Base-by-base conservation (phyloP, 2,888 invertebrate species). In the Calliopum simillimum region DNA sequence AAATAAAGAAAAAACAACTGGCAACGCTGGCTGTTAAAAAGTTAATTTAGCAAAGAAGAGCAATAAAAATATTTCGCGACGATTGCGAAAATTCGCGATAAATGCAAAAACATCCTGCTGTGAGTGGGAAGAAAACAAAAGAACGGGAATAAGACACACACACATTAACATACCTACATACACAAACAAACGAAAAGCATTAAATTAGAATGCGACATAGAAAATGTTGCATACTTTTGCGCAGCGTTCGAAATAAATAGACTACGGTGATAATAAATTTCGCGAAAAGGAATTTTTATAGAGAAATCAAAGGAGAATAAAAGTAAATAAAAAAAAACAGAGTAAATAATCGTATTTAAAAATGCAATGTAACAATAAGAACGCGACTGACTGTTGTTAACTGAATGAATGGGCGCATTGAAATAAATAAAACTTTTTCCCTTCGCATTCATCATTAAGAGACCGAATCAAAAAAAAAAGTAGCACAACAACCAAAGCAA, bases 61-160 rank as follows among this genome's bases (percentile, higher is more conserved):
- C 23, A 41, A 41, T 41, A 59, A 59, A 59, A 41, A 41, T 59
- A 59, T 59, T 59, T 59, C 16, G 59, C 59, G 59, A 59, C 43
- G 59, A 12, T 59, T 41, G 59, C 59, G 13, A 16, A 19, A n/a
- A 59, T 13, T 19, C 19, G 33, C 33, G 14, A 58, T 33, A 33
- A 58, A 33, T 14, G 43, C 16, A 41, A 59, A 8, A n/a, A 43
- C 16, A 11, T 3, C 25, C 4, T 33, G 59, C 19, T 43, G 41
- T 16, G 19, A 19, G 58, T 12, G n/a, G n/a, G n/a, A 12, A n/a
- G 25, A 16, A 58, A 33, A 41, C 8, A 41, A 56, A 1, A n/a
- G 33, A 41, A 2, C 5, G 33, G 8, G 8, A 33, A 33, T 5
- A 8, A 5, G 33, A 33, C 33, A 33, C 4, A 33, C 33, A 33